phyloP scores from a whole-genome alignment of 2,113 vertebrate species.

The Oenanthe melanoleuca region DNA sequence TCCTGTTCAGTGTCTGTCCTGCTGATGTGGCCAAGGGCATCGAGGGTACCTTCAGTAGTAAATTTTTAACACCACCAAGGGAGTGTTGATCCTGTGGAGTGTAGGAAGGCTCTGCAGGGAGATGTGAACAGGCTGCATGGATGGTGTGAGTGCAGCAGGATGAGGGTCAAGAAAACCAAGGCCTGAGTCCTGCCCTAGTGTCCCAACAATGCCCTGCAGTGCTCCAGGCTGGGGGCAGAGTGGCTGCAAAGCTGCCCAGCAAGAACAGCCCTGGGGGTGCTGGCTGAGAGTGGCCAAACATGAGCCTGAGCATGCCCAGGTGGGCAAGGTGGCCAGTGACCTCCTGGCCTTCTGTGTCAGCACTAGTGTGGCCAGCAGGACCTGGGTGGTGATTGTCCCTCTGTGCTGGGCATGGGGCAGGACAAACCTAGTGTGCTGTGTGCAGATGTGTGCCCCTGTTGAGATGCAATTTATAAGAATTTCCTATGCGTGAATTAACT shows the following conservation, averaged over 20 bases:
- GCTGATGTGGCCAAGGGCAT: too few species aligned
- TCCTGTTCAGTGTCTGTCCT: too few species aligned
- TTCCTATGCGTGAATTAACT: too few species aligned
- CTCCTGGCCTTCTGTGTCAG: not conserved
- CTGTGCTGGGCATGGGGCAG: not conserved
- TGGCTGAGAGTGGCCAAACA: fast-evolving
- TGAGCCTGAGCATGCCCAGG: fast-evolving
- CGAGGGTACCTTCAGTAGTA: too few species aligned
- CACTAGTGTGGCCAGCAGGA: not conserved
- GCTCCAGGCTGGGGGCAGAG: not conserved
- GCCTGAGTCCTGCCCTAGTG: not conserved
- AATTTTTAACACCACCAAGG: too few species aligned
- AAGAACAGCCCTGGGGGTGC: fast-evolving
- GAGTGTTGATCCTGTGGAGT: too few species aligned
- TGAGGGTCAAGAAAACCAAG: not conserved
- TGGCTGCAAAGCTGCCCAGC: not conserved
- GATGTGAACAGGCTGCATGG: too few species aligned
- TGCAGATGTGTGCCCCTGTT: too few species aligned
- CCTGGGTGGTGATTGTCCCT: not conserved
- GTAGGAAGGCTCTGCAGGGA: not conserved
- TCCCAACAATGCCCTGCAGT: not conserved
- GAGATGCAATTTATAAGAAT: too few species aligned
- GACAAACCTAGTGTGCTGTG: too few species aligned
- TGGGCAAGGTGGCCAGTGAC: fast-evolving
- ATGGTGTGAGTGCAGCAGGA: not conserved